Evolutionary conservation across 2,113 vertebrate species (phyloP).

Genomic region (Apodemus speciosus): DNA sequence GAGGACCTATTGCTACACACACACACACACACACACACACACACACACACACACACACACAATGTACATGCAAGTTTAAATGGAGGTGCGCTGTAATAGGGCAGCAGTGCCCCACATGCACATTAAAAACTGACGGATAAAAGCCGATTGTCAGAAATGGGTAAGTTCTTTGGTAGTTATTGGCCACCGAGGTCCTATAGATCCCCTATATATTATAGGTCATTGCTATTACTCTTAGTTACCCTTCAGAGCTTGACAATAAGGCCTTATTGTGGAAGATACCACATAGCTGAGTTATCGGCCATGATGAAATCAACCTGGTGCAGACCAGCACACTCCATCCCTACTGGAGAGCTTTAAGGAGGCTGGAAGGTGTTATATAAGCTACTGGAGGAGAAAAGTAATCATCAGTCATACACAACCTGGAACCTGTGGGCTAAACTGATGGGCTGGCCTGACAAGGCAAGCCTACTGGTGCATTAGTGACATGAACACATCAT

Average conservation of each 20-base stretch:
- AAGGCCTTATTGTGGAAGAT: neutral
- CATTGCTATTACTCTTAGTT: neutral
- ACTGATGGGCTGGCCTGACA: neutral
- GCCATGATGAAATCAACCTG: neutral
- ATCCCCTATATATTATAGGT: neutral
- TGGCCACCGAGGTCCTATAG: neutral
- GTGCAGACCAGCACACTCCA: neutral
- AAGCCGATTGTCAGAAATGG: neutral
- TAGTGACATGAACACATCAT: neutral
- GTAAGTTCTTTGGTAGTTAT: neutral
- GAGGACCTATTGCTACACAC: neutral
- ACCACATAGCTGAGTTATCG: neutral
- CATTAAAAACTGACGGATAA: neutral
- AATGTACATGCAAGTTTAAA: neutral
- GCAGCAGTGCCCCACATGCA: neutral
- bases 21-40: neutral
- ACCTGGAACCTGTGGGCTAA: neutral
- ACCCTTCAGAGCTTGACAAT: neutral
- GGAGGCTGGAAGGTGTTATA: neutral
- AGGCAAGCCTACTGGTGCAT: neutral
- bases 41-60: neutral
- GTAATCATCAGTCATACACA: neutral
- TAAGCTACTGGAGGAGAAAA: neutral
- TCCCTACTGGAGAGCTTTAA: neutral
- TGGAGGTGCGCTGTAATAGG: neutral